Conservation (phyloP, 2,113 vertebrate genomes). For the Alexandromys fortis region DNA sequence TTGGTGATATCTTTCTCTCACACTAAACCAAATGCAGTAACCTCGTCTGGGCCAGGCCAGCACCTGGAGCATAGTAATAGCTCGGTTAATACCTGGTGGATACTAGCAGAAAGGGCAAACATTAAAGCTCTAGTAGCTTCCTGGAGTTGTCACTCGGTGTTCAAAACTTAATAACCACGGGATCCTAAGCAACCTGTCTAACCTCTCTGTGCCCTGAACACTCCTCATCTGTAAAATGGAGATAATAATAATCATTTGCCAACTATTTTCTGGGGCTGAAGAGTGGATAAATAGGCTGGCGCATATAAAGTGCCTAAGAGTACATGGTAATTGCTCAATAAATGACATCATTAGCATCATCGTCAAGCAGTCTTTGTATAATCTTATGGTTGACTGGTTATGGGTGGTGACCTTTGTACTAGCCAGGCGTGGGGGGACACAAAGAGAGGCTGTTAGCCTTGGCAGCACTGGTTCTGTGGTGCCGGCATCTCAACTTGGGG, state of each 20-base stretch:
- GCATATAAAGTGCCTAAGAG: conserved; percentile 26
- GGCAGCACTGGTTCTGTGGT: not conserved
- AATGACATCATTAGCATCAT: not conserved
- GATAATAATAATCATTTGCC: not conserved
- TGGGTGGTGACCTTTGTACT: not conserved
- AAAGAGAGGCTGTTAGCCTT: not conserved
- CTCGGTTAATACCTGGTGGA: conserved; percentile 19
- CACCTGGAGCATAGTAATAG: not conserved
- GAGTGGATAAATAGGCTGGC: not conserved
- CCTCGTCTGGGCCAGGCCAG: not conserved
- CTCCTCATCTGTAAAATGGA: conserved; percentile 33
- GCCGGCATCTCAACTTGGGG: not conserved
- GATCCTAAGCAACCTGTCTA: conserved; percentile 11
- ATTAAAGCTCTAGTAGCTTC: not conserved
- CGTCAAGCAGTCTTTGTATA: not conserved
- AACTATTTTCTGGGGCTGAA: not conserved
- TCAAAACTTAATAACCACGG: not conserved
- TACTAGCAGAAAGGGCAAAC: not conserved
- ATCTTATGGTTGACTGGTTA: conserved; percentile 28
- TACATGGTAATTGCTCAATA: conserved; percentile 43
- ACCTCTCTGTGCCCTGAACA: conserved; percentile 10
- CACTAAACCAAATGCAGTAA: not conserved
- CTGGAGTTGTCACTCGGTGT: not conserved
- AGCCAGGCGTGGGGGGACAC: not conserved
- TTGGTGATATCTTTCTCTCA: not conserved